Base-by-base conservation (phyloP, 2,113 vertebrate species). In the Triplophysa tibetana region DNA sequence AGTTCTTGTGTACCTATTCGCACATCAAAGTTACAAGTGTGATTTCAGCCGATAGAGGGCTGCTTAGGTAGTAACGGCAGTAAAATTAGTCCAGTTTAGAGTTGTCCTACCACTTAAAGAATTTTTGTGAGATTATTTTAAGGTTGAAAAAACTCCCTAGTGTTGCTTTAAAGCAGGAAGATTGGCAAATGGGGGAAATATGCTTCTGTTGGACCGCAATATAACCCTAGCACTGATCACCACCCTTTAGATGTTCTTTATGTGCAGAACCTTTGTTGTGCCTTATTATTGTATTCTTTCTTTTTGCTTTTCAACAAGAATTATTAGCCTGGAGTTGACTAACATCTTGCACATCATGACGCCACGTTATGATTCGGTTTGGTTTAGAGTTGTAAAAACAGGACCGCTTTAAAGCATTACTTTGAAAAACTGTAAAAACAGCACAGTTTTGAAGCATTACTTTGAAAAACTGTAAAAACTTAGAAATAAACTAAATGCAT, bases 121-220 rank as follows among this genome's bases (percentile, higher is more conserved):
- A 29, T 29, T 29, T 29, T 29, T 4, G 4, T 4, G 29, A 29
- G 29, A 29, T 29, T 29, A 29, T 29, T 29, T 29, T 29, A 29
- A 4, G 29, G 29, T 29, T 4, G 29, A 29, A 29, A 29, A 29
- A 29, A 4, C 29, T 29, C 3, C 29, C 29, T 4, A 29, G 4
- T 29, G 29, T 29, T 29, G 29, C 29, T 29, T 29, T 29, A 29
- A 43, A 64, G 12, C 48, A 62, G 21, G 77, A 70, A 68, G 73
- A 62, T 19, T 70, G 77, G 33, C 83, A 85, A 77, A 85, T 85
- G 77, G 83, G 45, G 45, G 54, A 56, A 82, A 70, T 79, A 77
- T 77, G 83, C 63, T 80, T 76, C 11, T 62, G 43, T 60, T 85
- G 76, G 82, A 85, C 80, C 80, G 77, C 63, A 69, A 70, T 77